Base-by-base conservation (phyloP, 37 sponge, comb jelly and placozoan genomes). In the Halisarca cf. caerulea region DNA sequence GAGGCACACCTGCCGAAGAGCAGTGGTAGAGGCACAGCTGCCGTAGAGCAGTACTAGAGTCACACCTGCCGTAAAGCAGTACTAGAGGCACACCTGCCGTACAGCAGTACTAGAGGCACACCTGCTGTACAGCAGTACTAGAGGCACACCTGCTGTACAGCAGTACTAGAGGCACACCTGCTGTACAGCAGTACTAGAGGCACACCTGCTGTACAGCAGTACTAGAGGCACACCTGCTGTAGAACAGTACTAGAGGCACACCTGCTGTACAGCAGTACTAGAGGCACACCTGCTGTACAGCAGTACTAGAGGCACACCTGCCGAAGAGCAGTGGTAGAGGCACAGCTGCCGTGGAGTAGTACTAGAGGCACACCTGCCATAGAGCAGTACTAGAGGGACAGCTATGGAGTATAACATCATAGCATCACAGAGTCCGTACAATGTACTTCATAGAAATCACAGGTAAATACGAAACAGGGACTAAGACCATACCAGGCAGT, bases 21-120 rank as follows among this genome's bases (percentile, higher is more conserved):
- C 85, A 82, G 40, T 15, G 44, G 5, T 32, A 41, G 40, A 33
- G 79, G 23, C 86, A 80, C 3, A n/a, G n/a, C n/a, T n/a, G n/a
- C n/a, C 24, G 73, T 33, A 40, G 59, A 38, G 20, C 11, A 37
- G 5, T 18, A 51, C 3, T 38, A 90, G 80, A n/a, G 83, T 79
- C 20, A 62, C 21, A 23, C 37, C 20, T 33, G 62, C 37, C 39
- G 25, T 53, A 18, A 2, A 28, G 44, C 85, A 82, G 40, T 15
- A 37, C 11, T 32, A 41, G 40, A 33, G 79, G 23, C 86, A 80
- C 3, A n/a, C n/a, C n/a, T n/a, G n/a, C n/a, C 24, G 73, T 33
- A 40, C 40, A 38, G 20, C 11, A 37, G 5, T 18, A 51, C 3
- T 38, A 90, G 80, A n/a, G 83, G 84, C 20, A 62, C 21, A 23